phyloP scores from a whole-genome alignment of 2,797 vertebrate species.

The Sorex maritimensis region DNA sequence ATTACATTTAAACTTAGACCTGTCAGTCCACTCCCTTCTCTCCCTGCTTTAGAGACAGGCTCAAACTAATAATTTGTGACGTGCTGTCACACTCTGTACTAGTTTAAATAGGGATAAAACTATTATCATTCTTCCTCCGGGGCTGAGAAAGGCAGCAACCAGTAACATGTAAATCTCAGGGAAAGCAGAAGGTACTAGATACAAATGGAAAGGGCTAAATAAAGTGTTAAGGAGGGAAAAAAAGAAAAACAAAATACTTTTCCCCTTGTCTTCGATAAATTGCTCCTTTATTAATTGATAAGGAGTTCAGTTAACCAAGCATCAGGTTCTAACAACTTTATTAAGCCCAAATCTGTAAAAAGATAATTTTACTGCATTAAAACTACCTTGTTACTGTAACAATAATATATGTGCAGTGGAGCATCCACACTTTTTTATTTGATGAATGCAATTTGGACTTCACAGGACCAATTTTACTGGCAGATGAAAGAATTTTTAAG shows the following conservation, averaged over 20 bases:
- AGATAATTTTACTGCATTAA: conserved; percentile 67
- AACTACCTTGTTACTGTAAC: conserved; percentile 49
- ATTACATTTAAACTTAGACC: background rate
- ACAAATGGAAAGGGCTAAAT: conserved; percentile 8
- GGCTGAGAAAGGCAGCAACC: conserved; percentile 32
- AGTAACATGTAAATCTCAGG: conserved; percentile 15
- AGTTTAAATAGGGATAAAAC: conserved; percentile 47
- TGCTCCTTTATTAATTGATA: conserved; percentile 47
- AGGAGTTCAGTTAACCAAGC: conserved; percentile 42
- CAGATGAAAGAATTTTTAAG: conserved; percentile 67
- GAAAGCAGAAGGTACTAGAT: conserved; percentile 40
- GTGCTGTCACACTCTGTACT: conserved; percentile 9
- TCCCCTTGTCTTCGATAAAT: conserved; percentile 47
- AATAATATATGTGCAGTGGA: background rate
- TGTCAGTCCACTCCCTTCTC: background rate
- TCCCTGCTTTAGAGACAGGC: background rate
- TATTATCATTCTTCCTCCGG: conserved; percentile 11
- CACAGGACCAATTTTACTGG: conserved; percentile 69
- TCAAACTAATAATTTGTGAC: conserved; percentile 51
- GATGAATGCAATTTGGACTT: conserved; percentile 73
- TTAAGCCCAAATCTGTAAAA: conserved; percentile 34
- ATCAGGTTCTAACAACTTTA: conserved; percentile 55
- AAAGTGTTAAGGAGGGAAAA: background rate
- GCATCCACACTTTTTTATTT: conserved; percentile 30
- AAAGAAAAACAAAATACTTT: background rate